These are phyloP conservation scores for Dasyornis broadbenti DNA, from an alignment of 2,113 vertebrate genomes.

Conservation along the genomic window DNA sequence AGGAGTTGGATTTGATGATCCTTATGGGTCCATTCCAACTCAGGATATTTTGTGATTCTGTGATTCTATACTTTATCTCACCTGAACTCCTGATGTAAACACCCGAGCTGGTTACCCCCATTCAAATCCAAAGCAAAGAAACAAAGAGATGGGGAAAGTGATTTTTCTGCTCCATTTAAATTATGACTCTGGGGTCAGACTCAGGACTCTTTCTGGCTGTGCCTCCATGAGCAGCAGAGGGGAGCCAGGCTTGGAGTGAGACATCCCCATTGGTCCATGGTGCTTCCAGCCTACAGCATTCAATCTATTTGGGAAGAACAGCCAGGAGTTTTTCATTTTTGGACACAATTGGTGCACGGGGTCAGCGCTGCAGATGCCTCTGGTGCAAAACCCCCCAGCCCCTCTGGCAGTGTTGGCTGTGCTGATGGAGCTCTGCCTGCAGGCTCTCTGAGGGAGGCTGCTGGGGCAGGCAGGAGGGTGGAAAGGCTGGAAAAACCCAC, in stretches of 20 bases:
- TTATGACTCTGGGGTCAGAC: not conserved
- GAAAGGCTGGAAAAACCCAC: not conserved
- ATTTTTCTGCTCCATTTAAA: not conserved
- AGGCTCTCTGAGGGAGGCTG: rapidly evolving
- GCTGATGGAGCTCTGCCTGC: not conserved
- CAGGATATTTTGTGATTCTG: not conserved
- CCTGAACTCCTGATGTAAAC: not conserved
- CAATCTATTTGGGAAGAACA: rapidly evolving
- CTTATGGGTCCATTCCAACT: not conserved
- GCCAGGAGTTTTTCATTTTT: not conserved
- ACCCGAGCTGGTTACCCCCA: not conserved
- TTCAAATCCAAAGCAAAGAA: not conserved
- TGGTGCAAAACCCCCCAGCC: not conserved
- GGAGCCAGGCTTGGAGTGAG: rapidly evolving
- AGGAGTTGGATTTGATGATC: not conserved
- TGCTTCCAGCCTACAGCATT: not conserved
- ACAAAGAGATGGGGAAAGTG: not conserved
- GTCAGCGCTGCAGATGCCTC: not conserved
- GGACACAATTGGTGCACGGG: rapidly evolving
- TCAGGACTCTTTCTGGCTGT: not conserved
- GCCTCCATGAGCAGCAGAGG: not conserved
- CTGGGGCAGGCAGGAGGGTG: not conserved
- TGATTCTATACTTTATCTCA: not conserved
- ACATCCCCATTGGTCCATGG: rapidly evolving
- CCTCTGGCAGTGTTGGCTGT: not conserved